Evolutionary conservation across 2,113 vertebrate genomes (phyloP), one percentile per base, ranked within the genome.

Genomic region (Cebidichthys violaceus): DNA sequence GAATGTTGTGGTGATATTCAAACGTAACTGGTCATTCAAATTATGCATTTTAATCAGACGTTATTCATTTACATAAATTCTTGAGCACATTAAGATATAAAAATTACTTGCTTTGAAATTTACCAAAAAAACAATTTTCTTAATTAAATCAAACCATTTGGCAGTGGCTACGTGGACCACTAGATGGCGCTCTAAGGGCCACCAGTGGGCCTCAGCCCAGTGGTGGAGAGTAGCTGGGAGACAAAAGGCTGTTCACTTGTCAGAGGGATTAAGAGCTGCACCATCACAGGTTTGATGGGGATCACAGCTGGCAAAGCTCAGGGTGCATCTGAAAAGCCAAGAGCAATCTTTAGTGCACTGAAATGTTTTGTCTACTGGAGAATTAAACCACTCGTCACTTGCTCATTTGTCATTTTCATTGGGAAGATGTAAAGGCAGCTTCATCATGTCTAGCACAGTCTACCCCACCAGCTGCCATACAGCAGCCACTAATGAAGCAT

Each of bases 401-500:
- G 75, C 31, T 62, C 43, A 39, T 71, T 77, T 24, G 35, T 60
- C n/a, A 6, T 9, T n/a, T 66, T 67, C 17, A 20, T 41, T 2
- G 4, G 45, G 22, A 18, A 17, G 45, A 84, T 66, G 59, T 67
- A 77, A 88, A 81, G 77, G 78, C n/a, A 6, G 50, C 61, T 68
- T 75, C 74, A 54, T 75, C 66, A 52, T 10, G 61, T 80, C 72
- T 66, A 45, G 60, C 33, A 78, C 6, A 67, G 35, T 54, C 61
- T 57, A 54, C 41, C 74, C 75, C 71, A 70, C 70, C 70, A 78
- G 77, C 88, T 86, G 76, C 86, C 37, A 68, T 31, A 81, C 69
- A 75, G 66, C 75, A 85, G 71, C 83, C 88, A 82, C 86, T 87
- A 81, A 89, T 79, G 67, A 87, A 82, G 76, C 84, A 79, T 85